Conservation (phyloP, 2,888 invertebrate genomes). For the Rhogogaster chlorosoma region DNA sequence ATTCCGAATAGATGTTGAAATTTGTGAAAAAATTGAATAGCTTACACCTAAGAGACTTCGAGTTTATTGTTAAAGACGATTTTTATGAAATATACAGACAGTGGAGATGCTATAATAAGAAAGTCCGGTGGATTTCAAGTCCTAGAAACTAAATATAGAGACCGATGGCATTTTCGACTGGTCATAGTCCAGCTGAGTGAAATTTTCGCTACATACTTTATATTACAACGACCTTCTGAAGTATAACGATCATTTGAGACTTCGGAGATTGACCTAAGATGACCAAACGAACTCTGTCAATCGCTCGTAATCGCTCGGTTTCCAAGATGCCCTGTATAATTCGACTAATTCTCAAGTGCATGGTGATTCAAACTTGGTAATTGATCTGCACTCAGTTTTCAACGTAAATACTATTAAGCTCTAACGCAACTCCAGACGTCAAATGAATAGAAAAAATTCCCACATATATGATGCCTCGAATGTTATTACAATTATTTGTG, state of each 20-base stretch:
- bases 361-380: background rate
- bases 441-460: no score
- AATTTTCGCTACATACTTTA: no score
- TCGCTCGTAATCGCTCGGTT: no score
- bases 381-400: background rate
- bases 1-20: background rate
- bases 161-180: no score
- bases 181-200: no score
- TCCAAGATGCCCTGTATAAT: no score
- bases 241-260: no score
- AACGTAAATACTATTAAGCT: background rate
- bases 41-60: background rate
- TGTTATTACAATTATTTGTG: no score
- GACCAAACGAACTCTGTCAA: no score
- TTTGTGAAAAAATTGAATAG: background rate
- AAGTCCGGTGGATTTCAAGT: background rate
- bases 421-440: background rate
- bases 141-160: background rate
- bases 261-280: no score
- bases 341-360: background rate
- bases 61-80: background rate
- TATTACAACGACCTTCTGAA: no score
- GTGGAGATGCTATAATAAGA: background rate
- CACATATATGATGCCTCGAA: no score
- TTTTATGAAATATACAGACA: background rate